phyloP scores from a whole-genome alignment of 2,888 invertebrate species.

The Agriopis leucophaearia region DNA sequence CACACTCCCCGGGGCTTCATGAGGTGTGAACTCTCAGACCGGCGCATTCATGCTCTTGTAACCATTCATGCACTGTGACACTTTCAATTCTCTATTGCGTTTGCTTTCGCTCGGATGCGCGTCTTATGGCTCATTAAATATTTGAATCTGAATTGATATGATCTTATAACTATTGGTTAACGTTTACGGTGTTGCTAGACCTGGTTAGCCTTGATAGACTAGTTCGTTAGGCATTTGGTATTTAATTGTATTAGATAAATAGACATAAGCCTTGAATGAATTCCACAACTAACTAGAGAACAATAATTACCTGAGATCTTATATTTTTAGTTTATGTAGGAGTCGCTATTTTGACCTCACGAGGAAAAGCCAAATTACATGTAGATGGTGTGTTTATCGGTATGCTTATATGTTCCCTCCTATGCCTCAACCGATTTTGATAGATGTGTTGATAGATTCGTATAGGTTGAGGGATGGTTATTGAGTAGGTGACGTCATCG shows the following conservation, averaged over 20 bases:
- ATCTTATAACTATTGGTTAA: slow-evolving; percentile 13
- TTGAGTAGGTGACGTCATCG: too few relatives aligned
- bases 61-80: slow-evolving; percentile 66
- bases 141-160: slow-evolving; percentile 28
- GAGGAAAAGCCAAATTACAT: too few relatives aligned
- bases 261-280: background rate
- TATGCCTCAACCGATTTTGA: too few relatives aligned
- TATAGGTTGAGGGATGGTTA: too few relatives aligned
- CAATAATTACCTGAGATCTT: background rate
- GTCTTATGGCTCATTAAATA: slow-evolving; percentile 28
- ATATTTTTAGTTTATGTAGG: too few relatives aligned
- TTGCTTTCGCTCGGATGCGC: slow-evolving; percentile 20
- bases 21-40: slow-evolving; percentile 75
- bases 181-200: slow-evolving; percentile 7
- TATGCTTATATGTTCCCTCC: too few relatives aligned
- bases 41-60: slow-evolving; percentile 57
- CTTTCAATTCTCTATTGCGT: slow-evolving; percentile 55
- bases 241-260: slow-evolving; percentile 12
- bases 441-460: too few relatives aligned
- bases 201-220: slow-evolving; percentile 16
- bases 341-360: too few relatives aligned
- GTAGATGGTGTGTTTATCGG: too few relatives aligned
- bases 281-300: background rate
- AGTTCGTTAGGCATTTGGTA: slow-evolving; percentile 17
- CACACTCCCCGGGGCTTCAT: slow-evolving; percentile 71